These are phyloP conservation scores for Colletes collaris DNA, from an alignment of 2,888 invertebrate species.

Conservation along the genomic window DNA sequence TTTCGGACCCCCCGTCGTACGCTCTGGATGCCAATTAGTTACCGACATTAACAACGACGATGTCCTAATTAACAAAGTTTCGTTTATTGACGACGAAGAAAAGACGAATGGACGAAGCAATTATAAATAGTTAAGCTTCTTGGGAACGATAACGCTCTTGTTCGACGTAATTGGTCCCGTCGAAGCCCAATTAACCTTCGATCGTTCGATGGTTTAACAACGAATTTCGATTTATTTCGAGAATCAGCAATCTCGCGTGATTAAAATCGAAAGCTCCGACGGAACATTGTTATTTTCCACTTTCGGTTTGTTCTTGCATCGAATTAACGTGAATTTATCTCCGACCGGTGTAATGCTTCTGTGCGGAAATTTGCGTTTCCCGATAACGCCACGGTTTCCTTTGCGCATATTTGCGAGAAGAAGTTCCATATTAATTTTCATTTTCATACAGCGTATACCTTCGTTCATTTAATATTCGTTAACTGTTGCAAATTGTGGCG, in stretches of 20 bases:
- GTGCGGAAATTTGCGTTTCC: no score
- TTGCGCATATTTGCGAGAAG: background rate
- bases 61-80: slow-evolving; percentile 80
- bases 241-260: no score
- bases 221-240: background rate
- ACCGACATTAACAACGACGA: slow-evolving; percentile 77
- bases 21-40: slow-evolving; percentile 79
- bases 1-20: slow-evolving; percentile 66
- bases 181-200: slow-evolving; percentile 71
- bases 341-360: no score
- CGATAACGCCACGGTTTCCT: no score
- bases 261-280: no score
- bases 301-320: no score
- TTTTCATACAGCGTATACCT: background rate
- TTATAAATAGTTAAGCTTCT: slow-evolving; percentile 37
- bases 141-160: slow-evolving; percentile 54
- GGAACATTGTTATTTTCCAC: no score
- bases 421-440: slow-evolving; percentile 1
- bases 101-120: slow-evolving; percentile 34
- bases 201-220: slow-evolving; percentile 66
- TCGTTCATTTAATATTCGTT: slow-evolving; percentile 25
- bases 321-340: no score
- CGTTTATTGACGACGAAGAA: slow-evolving; percentile 75
- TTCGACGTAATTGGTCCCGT: slow-evolving; percentile 69
- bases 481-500: slow-evolving; percentile 23